Evolutionary conservation across 2,888 invertebrate species (phyloP).

Genomic region (Synanthedon formicaeformis): DNA sequence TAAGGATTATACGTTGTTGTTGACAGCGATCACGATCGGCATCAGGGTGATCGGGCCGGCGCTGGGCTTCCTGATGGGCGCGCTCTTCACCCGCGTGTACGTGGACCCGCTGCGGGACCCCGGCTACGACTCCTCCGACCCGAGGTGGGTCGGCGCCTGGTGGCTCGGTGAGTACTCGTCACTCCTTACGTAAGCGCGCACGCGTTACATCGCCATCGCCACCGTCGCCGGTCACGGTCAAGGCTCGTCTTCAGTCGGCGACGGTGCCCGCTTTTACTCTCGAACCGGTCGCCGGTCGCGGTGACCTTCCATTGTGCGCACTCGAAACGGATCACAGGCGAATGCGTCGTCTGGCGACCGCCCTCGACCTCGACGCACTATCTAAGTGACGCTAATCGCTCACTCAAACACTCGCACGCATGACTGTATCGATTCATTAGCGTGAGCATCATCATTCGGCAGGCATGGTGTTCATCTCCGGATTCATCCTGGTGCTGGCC

Average conservation of each 20-base stretch:
- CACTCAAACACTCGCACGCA: too few species aligned
- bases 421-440: too few species aligned
- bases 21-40: conserved; percentile 89
- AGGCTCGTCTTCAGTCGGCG: conserved; percentile 59
- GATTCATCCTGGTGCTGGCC: conserved; percentile 84
- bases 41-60: conserved; percentile 92
- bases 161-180: conserved; percentile 84
- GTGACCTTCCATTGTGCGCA: too few species aligned
- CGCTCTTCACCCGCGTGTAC: conserved; percentile 88
- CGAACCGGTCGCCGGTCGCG: conserved; percentile 48
- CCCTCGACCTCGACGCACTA: conserved; percentile 44
- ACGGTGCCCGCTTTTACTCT: conserved; percentile 66
- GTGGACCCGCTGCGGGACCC: conserved; percentile 82
- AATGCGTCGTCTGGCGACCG: conserved; percentile 48
- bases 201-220: conserved; percentile 61
- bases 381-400: too few species aligned
- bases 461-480: conserved; percentile 88
- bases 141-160: conserved; percentile 97
- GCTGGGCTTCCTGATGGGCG: conserved; percentile 89
- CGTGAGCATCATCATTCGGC: conserved; percentile 6
- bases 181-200: conserved; percentile 44
- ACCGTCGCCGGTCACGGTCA: conserved; percentile 64
- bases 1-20: conserved; percentile 15
- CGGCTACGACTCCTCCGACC: conserved; percentile 82
- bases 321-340: too few species aligned